Base-by-base conservation (phyloP, 2,888 invertebrate genomes). In the Opisthograptis luteolata region DNA sequence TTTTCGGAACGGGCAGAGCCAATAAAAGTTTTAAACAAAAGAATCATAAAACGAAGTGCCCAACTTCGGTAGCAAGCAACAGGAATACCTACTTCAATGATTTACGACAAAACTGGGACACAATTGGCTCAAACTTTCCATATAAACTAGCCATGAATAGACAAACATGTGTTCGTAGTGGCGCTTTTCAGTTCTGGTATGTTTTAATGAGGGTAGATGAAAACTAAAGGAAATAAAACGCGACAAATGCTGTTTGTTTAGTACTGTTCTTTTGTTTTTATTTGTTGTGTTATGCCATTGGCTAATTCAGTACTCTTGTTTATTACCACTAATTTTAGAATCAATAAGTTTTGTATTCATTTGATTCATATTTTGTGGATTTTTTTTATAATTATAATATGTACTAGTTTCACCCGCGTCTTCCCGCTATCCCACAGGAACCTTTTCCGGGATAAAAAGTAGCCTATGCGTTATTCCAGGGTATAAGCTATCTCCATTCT, bases 1-100 rank as follows among this genome's bases (percentile, higher is more conserved):
- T 87, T 87, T 87, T 81, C 74, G 82, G 80, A 81, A 80, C 82
- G 78, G 76, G 76, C 72, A 79, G 73, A 75, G 72, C 84, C 85
- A 90, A 89, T 90, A 90, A 87, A 90, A 87, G 86, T 88, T 89
- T 87, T 81, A 87, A 88, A 89, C 89, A 90, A 89, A 88, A 88
- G 88, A 85, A 87, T 87, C 87, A 87, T 90, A 90, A 88, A 89
- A 85, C 73, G 79, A 82, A 84, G 79, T 79, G 74, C 66, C 76
- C 63, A 79, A 83, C 73, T 84, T 84, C 76, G 79, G 86, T 79
- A 84, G 87, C 81, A 76, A 83, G 84, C 84, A 86, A 84, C 84
- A 85, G 79, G 76, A 81, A 79, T 78, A 75, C 50, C 17, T 40
- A 44, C 80, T 76, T 70, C 75, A 77, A 82, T 88, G 87, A 89